These are phyloP conservation scores for Colletes collaris DNA, from an alignment of 2,888 invertebrate species.

Conservation along the genomic window DNA sequence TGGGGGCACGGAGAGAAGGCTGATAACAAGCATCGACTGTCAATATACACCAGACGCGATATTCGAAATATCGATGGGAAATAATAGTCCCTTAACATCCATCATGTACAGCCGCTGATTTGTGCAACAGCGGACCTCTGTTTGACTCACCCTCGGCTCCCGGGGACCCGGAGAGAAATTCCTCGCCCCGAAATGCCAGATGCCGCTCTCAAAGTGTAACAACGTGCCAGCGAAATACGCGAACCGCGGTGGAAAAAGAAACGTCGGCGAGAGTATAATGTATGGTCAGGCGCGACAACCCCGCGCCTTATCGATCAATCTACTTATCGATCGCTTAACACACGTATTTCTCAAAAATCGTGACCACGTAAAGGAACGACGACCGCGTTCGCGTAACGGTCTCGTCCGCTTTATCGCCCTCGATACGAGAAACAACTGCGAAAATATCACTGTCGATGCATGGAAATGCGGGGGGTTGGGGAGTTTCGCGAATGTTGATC, in stretches of 20 bases:
- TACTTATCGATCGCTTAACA: constrained; percentile 75
- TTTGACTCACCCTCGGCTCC: constrained; percentile 49
- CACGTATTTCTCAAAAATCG: constrained; percentile 55
- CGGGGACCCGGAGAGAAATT: constrained; percentile 25
- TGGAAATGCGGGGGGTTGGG: constrained; percentile 14
- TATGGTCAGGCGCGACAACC: constrained; percentile 69
- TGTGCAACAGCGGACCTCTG: constrained; percentile 43
- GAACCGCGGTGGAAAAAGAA: constrained; percentile 23
- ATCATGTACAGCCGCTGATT: constrained; percentile 68
- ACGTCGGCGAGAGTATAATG: constrained; percentile 56
- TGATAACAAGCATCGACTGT: constrained; percentile 24
- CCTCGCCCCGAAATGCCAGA: constrained; percentile 51
- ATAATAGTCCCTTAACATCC: constrained; percentile 69
- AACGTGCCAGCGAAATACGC: constrained; percentile 43
- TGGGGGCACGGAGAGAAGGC: too few relatives aligned
- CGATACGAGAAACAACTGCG: constrained; percentile 37
- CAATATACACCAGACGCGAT: constrained; percentile 30
- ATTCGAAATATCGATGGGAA: constrained; percentile 66
- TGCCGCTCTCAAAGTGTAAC: constrained; percentile 48
- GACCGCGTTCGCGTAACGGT: constrained; percentile 57
- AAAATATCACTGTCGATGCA: constrained; percentile 22
- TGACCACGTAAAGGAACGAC: constrained; percentile 38
- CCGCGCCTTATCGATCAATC: constrained; percentile 8
- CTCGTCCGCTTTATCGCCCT: constrained; percentile 69
- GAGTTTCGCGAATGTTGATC: constrained; percentile 12